phyloP scores from a whole-genome alignment of 1,140 invertebrate genomes.

The Acromyrmex echinatior region DNA sequence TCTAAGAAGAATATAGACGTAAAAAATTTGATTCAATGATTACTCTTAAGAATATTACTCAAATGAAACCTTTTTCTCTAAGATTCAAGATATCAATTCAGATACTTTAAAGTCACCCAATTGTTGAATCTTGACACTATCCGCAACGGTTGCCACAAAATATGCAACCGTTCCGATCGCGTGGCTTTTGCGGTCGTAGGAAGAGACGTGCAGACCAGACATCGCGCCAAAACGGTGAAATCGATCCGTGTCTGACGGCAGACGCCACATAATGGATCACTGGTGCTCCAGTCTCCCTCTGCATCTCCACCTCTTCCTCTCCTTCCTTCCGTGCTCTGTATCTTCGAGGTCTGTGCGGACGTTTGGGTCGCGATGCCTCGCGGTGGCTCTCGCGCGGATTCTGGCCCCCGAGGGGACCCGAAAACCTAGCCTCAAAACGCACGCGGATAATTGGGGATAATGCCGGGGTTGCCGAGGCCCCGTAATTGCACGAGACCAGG shows the following conservation, averaged over 20 bases:
- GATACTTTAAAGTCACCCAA: slow-evolving; percentile 2
- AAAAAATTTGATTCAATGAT: neutral
- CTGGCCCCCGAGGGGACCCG: slow-evolving; percentile 74
- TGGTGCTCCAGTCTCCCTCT: slow-evolving; percentile 38
- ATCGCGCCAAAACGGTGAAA: slow-evolving; percentile 67
- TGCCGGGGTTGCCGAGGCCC: slow-evolving; percentile 81
- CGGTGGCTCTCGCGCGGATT: slow-evolving; percentile 75
- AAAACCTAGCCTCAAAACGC: slow-evolving; percentile 83
- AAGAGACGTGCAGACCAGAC: slow-evolving; percentile 57
- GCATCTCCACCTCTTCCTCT: slow-evolving; percentile 31
- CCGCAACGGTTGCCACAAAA: slow-evolving; percentile 29
- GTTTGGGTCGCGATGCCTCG: slow-evolving; percentile 74
- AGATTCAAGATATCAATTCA: neutral
- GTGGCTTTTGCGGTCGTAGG: slow-evolving; percentile 58
- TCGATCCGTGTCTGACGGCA: slow-evolving; percentile 74
- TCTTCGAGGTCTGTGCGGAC: slow-evolving; percentile 63
- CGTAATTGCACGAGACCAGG: slow-evolving; percentile 83
- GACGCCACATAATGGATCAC: slow-evolving; percentile 81
- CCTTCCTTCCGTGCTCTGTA: slow-evolving; percentile 52
- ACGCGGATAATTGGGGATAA: slow-evolving; percentile 85
- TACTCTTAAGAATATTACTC: neutral
- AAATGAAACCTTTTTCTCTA: neutral
- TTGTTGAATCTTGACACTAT: neutral
- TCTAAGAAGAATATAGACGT: neutral
- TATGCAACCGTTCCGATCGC: slow-evolving; percentile 46